Base-by-base conservation (phyloP, 2,888 invertebrate species). In the Zele albiditarsus region DNA sequence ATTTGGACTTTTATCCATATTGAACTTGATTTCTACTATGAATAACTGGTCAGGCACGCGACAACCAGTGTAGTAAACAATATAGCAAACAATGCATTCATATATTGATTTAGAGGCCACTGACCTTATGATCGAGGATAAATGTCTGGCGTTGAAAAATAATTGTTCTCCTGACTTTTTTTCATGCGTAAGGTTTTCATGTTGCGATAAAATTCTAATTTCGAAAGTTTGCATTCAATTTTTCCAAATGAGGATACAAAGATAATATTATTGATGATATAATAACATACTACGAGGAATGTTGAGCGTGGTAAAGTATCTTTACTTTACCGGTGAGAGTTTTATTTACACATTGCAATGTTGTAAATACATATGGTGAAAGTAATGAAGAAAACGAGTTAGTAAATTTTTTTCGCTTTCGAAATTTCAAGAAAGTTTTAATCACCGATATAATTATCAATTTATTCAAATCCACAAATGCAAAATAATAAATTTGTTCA, bases 321-420 rank as follows among this genome's bases (percentile, higher is more conserved):
- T n/a, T 62, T 62, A 27, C 42, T 62, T 27, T 62, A 28, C 38
- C 33, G 57, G 42, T 3, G 23, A 12, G 20, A 20, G 20, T 28
- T 42, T 49, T 14, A 12, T 23, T 46, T 25, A 20, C n/a, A 8
- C 53, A 23, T 49, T 20, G 38, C 31, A 23, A 28, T 28, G 3
- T 23, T 53, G 33, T 49, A 62, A 63, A 69, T 8, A 53, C 20
- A 68, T 23, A 53, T 53, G 14, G 69, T 74, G 68, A 74, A 74
- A 74, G 74, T 63, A 60, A 10, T 38, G 53, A 69, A 42, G 20
- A 62, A 57, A 74, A 74, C 27, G 53, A 57, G 27, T 69, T 62
- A 31, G 20, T 27, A n/a, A 46, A 25, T 69, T 62, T 53, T 49
- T 38, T 25, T 53, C 69, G 25, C 67, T 74, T 69, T 74, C 69